phyloP scores from a whole-genome alignment of 53 echinoderm and acorn worm genomes.

The Holothuria leucospilota region DNA sequence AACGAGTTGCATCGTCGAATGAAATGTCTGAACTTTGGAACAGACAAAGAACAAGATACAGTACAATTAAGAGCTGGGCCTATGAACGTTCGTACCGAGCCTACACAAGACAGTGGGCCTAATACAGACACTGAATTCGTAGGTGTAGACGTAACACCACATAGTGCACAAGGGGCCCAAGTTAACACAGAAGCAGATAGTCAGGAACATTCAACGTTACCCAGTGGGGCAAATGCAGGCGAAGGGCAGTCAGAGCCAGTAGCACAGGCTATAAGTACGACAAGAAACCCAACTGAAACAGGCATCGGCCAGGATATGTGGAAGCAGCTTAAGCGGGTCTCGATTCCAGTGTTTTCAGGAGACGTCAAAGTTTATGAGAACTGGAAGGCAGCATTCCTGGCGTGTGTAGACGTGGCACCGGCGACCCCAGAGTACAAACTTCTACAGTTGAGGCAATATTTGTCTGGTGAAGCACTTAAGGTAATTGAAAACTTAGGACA shows the following conservation, averaged over 20 bases:
- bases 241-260: too few relatives aligned
- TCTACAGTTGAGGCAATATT: too few relatives aligned
- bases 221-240: not conserved
- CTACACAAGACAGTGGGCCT: too few relatives aligned
- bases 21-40: not conserved
- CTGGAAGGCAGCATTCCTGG: constrained; percentile 6
- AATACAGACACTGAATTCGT: too few relatives aligned
- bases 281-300: not conserved
- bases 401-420: not conserved
- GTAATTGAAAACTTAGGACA: constrained; percentile 22
- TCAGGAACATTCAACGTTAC: not conserved
- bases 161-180: too few relatives aligned
- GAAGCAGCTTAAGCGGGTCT: constrained; percentile 25
- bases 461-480: constrained; percentile 10
- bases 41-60: not conserved
- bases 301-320: not conserved
- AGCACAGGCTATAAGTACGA: too few relatives aligned
- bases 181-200: too few relatives aligned
- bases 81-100: too few relatives aligned
- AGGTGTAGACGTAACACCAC: too few relatives aligned
- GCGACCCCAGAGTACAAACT: too few relatives aligned
- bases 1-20: not conserved
- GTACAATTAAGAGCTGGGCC: too few relatives aligned
- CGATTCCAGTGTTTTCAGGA: constrained; percentile 23
- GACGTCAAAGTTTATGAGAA: constrained; percentile 1